Evolutionary conservation across 2,888 invertebrate genomes (phyloP), one percentile per base, ranked within the genome.

Genomic region (Eueremaeus valkanovi): DNA sequence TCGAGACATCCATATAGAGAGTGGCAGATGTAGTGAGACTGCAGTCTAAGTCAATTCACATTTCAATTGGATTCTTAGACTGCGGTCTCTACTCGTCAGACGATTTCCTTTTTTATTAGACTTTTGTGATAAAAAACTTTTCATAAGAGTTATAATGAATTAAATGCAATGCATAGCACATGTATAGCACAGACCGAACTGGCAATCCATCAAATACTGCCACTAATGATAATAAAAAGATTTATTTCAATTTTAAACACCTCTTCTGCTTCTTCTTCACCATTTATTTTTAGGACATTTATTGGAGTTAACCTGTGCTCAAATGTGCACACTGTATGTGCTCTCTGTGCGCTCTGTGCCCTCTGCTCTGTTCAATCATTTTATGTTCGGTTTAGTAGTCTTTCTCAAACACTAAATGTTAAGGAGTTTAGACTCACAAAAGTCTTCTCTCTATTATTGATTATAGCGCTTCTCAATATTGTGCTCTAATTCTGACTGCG

Each of bases 121-220:
- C 11, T 36, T 36, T 68, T 40, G 68, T 40, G 40, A 40, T 40
- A n/a, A 40, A 68, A 42, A 16, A n/a, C n/a, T 1, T 33, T 8
- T 3, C 6, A 68, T 24, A 40, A 31, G 8, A 3, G 31, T 61
- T 61, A 16, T 18, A 68, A 68, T 68, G 16, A 68, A 68, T 68
- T 36, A 40, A 24, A 24, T 40, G 21, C 68, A 13, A 40, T 68
- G 40, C 68, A 68, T 11, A 18, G 42, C 68, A 36, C 24, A 40
- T 68, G 40, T 40, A 68, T 11, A 18, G 42, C 68, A 36, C 24
- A 36, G 33, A 68, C 68, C 24, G 68, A 68, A 21, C 40, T 0
- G 68, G 36, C 40, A 40, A 68, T 68, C 68, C 68, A 68, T 68
- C 68, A 68, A 68, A 68, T 68, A 13, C 68, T 68, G 68, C 68